These are phyloP conservation scores for Biston stratarius DNA, from an alignment of 2,888 invertebrate species.

Conservation along the genomic window DNA sequence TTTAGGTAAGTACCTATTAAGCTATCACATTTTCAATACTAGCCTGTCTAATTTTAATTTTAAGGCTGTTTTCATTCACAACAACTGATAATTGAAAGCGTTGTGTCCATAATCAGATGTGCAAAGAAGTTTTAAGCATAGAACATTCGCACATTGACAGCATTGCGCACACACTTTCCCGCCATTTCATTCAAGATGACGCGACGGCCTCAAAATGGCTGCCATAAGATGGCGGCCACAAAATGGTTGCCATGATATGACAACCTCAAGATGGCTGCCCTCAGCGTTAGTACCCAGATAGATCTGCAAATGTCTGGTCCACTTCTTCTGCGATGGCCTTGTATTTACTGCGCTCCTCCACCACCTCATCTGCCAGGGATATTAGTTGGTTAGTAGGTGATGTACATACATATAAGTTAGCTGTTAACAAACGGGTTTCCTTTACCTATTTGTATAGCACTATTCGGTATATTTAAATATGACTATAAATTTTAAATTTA, in stretches of 20 bases:
- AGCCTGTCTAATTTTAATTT: constrained; percentile 27
- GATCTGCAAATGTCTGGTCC: constrained; percentile 98
- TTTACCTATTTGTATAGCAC: too few relatives aligned
- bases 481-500: too few relatives aligned
- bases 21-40: constrained; percentile 31
- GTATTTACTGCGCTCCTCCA: constrained; percentile 98
- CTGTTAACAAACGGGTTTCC: too few relatives aligned
- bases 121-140: constrained; percentile 39
- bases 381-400: constrained; percentile 60
- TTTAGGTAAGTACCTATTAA: constrained; percentile 10
- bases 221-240: constrained; percentile 41
- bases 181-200: constrained; percentile 45
- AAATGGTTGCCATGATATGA: constrained; percentile 48
- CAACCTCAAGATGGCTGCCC: constrained; percentile 47
- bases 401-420: neutral
- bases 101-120: constrained; percentile 36
- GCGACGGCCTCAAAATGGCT: constrained; percentile 54
- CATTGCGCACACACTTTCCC: constrained; percentile 47
- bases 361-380: constrained; percentile 92
- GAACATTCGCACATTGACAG: constrained; percentile 27
- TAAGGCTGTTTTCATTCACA: constrained; percentile 27
- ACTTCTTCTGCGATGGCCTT: constrained; percentile 99
- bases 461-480: too few relatives aligned
- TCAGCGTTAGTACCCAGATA: constrained; percentile 92
- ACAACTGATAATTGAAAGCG: constrained; percentile 32